Conservation (phyloP, 2,888 invertebrate species). For the Cephus pulcher region DNA sequence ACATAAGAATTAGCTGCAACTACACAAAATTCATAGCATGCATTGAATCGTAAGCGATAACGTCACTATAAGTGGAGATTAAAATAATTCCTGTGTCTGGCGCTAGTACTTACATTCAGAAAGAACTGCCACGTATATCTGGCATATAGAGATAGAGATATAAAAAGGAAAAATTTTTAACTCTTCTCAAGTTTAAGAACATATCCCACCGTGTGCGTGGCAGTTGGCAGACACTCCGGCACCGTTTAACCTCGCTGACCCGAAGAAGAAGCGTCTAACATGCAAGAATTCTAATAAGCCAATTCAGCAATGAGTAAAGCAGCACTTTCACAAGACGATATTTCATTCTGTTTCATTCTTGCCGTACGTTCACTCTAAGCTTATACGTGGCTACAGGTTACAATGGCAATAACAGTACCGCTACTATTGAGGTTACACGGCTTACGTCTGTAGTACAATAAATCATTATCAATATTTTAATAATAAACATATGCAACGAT, state of each 20-base stretch:
- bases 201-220: neutral
- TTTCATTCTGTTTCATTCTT: neutral
- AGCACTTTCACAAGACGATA: neutral
- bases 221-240: neutral
- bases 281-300: neutral
- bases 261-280: neutral
- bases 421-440: neutral
- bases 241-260: neutral
- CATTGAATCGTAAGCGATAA: neutral
- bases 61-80: too few relatives aligned
- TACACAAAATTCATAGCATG: neutral
- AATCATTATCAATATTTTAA: neutral
- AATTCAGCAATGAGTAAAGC: neutral
- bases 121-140: neutral
- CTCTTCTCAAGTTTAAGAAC: neutral
- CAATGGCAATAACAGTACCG: neutral
- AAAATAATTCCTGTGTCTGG: constrained; percentile 23
- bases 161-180: neutral
- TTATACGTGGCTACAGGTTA: neutral
- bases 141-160: neutral
- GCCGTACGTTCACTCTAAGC: neutral
- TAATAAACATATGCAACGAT: neutral
- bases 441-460: neutral
- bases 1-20: neutral
- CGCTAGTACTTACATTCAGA: constrained; percentile 1